Base-by-base conservation (phyloP, 2,888 invertebrate species). In the Euspilapteryx auroguttella region DNA sequence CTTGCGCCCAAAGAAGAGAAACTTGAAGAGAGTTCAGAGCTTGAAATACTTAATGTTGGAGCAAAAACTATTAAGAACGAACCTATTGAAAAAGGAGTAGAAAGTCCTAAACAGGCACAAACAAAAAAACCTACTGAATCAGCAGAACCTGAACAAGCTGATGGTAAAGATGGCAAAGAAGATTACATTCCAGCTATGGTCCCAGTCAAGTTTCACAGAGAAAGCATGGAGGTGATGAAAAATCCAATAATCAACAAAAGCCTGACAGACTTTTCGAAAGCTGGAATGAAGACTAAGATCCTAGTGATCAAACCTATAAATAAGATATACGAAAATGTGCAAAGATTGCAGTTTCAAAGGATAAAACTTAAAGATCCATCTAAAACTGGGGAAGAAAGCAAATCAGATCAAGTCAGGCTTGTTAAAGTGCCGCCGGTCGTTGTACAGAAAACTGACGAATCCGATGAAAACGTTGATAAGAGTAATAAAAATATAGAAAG, bases 281-380 rank as follows among this genome's bases (percentile, higher is more conserved):
- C 68, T 9, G 73, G 69, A 20, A 59, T 69, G 58, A 73, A 66
- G 49, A 71, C 73, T 3, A 73, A 75, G 50, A 68, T 75, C 39
- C 45, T 75, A 33, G 63, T 75, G 9, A 73, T 75, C 21, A 75
- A 75, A 45, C 71, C 71, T 23, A 62, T 73, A 11, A 61, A 65
- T 34, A 51, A 65, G 37, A 56, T 57, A 40, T 69, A 65, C 38
- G 57, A 59, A 3, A 38, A 49, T 15, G 34, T 54, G 10, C 37
- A 50, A 2, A 48, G 68, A 12, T 39, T 71, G 9, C 69, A 69
- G 43, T 68, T 64, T 35, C 69, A 69, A 48, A 73, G 68, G 82
- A 52, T 94, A 83, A 76, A 94, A 90, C 63, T 95, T 83, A 40
- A 69, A 41, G 71, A 71, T 36, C 49, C 58, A n/a, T n/a, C n/a